Conservation (phyloP, 1,140 invertebrate species). For the Scaptomyza montana region DNA sequence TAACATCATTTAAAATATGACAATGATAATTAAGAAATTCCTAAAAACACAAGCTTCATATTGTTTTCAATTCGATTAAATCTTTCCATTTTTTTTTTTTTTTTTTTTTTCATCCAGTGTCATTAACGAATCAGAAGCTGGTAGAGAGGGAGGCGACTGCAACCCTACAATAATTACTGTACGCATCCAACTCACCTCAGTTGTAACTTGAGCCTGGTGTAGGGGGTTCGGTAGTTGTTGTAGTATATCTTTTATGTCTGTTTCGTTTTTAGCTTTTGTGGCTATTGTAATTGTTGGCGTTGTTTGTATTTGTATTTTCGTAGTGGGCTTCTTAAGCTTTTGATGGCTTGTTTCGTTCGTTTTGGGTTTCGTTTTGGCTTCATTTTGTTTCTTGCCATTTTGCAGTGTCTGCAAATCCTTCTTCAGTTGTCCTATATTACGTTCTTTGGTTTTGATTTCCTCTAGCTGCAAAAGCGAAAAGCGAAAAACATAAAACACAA, state of each 20-base stretch:
- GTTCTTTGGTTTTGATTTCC: slow-evolving; percentile 87
- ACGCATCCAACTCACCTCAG: slow-evolving; percentile 68
- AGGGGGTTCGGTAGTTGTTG: slow-evolving; percentile 54
- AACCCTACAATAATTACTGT: slow-evolving; percentile 8
- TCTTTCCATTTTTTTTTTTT: too few species aligned
- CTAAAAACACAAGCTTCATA: too few species aligned
- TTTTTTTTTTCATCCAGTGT: neutral
- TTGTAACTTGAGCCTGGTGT: slow-evolving; percentile 78
- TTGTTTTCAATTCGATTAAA: too few species aligned
- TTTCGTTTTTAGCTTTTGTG: slow-evolving; percentile 67
- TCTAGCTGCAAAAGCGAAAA: slow-evolving; percentile 84
- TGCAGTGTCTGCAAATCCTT: slow-evolving; percentile 83
- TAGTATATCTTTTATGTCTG: slow-evolving; percentile 62
- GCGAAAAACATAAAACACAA: neutral
- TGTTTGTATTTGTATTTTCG: slow-evolving; percentile 58
- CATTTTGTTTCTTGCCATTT: slow-evolving; percentile 61
- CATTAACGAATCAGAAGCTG: neutral
- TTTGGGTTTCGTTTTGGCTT: slow-evolving; percentile 76
- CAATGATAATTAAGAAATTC: too few species aligned
- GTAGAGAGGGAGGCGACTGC: too few species aligned
- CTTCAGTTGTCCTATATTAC: slow-evolving; percentile 85
- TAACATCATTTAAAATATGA: too few species aligned
- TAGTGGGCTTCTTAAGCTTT: slow-evolving; percentile 77
- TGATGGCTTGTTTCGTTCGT: slow-evolving; percentile 75
- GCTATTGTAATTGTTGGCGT: slow-evolving; percentile 42